phyloP scores from a whole-genome alignment of 1,140 invertebrate genomes.

The Brachionus calyciflorus region DNA sequence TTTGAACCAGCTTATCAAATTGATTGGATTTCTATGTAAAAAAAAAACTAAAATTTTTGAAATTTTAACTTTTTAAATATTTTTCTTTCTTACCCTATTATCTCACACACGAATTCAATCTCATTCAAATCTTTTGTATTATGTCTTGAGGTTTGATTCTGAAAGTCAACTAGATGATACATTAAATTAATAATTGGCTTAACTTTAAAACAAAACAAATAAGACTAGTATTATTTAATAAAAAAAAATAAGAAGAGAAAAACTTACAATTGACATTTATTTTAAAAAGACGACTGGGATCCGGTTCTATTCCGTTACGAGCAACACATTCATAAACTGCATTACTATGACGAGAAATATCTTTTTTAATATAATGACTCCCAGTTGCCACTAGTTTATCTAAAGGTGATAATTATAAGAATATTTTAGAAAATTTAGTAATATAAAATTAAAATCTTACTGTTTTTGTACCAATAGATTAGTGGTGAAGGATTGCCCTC shows the following conservation, averaged over 20 bases:
- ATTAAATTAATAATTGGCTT: slow-evolving; percentile 24
- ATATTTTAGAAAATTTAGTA: too few species aligned
- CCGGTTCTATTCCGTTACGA: slow-evolving; percentile 42
- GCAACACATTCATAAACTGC: slow-evolving; percentile 36
- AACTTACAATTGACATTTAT: slow-evolving; percentile 36
- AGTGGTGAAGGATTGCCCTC: slow-evolving; percentile 15
- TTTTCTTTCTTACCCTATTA: not conserved
- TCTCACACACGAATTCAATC: slow-evolving; percentile 21
- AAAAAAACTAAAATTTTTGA: not conserved
- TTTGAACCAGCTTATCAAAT: slow-evolving; percentile 43
- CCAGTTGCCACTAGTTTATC: slow-evolving; percentile 41
- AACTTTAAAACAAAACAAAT: not conserved
- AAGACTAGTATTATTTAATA: not conserved
- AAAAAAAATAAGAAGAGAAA: not conserved
- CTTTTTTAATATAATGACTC: not conserved
- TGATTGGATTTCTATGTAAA: slow-evolving; percentile 34
- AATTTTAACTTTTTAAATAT: not conserved
- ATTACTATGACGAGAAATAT: not conserved
- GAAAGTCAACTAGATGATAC: slow-evolving; percentile 31
- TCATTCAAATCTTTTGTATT: not conserved
- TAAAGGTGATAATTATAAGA: not conserved
- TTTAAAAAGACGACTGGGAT: slow-evolving; percentile 33
- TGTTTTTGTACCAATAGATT: slow-evolving; percentile 45
- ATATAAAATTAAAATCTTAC: not conserved
- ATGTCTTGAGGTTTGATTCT: not conserved